Evolutionary conservation across 2,888 invertebrate species (phyloP), one percentile per base, ranked within the genome.

Genomic region (Drosophila robusta): DNA sequence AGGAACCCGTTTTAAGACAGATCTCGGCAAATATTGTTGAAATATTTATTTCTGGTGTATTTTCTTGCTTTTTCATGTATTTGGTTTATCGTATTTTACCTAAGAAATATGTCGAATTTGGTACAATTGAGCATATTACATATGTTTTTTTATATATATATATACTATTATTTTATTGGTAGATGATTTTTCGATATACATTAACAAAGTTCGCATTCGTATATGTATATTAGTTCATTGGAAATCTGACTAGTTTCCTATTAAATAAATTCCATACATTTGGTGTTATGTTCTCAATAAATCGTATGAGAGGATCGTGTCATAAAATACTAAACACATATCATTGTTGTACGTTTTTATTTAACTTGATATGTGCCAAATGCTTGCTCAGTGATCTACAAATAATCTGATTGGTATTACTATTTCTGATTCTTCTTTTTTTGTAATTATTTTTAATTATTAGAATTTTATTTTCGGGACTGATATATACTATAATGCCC

Each of bases 311-410:
- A 42, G 36, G 18, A 36, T 41, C 32, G 14, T 29, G 26, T 36
- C 39, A 41, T 56, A 29, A 44, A 24, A 49, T 51, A 47, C 32
- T 54, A 63, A 36, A 63, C 39, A 75, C 58, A 69, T 57, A 71
- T 71, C 54, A 34, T 29, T 52, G 60, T 56, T 66, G 60, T 66
- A 65, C 49, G 24, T 57, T 29, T 36, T 34, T 36, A 50, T 36
- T 54, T 34, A 34, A 5, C 32, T 42, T 71, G 70, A 71, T 71
- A 77, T 75, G 77, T 77, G 77, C 29, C 77, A 76, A 70, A 57
- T 66, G 74, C 72, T 54, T 66, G 61, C 52, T 55, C 52, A 41
- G 55, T 49, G 55, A 34, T 32, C 57, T 26, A 55, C 50, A 42
- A 38, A 24, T 24, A 47, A 16, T 32, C 18, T 44, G 18, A 38